These are phyloP conservation scores for Callaeas wilsoni DNA, from an alignment of 2,113 vertebrate genomes.

Conservation along the genomic window DNA sequence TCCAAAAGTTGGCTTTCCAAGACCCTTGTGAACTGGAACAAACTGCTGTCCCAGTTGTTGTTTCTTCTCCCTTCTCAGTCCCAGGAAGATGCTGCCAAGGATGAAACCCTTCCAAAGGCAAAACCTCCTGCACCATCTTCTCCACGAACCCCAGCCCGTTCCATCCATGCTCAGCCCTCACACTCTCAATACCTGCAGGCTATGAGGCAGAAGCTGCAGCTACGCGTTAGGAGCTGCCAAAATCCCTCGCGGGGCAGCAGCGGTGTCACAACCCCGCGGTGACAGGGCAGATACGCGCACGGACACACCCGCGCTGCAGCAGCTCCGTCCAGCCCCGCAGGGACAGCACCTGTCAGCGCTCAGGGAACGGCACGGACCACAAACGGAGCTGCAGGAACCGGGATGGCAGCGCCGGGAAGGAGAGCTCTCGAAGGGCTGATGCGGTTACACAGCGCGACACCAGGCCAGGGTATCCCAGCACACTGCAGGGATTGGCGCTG, in stretches of 20 bases:
- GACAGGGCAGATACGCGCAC: neutral
- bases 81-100: neutral
- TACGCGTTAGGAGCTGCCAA: neutral
- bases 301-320: neutral
- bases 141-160: rapidly evolving
- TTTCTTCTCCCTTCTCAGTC: neutral
- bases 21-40: neutral
- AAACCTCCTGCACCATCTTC: neutral
- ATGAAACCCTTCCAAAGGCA: neutral
- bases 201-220: neutral
- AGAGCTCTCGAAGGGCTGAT: neutral
- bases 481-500: rapidly evolving
- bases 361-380: rapidly evolving
- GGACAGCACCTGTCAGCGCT: neutral
- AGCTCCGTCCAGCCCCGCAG: neutral
- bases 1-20: neutral
- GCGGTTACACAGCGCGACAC: neutral
- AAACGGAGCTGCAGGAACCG: rapidly evolving
- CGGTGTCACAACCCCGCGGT: neutral
- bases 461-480: neutral
- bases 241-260: neutral
- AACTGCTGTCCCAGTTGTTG: neutral
- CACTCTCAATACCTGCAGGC: neutral
- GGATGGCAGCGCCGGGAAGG: neutral
- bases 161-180: neutral